A percentile compares a stretch with the other conserved stretches of the same genome.
These are phyloP conservation scores for Mastomys coucha DNA, from an alignment of 2,113 vertebrate genomes.

Conservation along the genomic window DNA sequence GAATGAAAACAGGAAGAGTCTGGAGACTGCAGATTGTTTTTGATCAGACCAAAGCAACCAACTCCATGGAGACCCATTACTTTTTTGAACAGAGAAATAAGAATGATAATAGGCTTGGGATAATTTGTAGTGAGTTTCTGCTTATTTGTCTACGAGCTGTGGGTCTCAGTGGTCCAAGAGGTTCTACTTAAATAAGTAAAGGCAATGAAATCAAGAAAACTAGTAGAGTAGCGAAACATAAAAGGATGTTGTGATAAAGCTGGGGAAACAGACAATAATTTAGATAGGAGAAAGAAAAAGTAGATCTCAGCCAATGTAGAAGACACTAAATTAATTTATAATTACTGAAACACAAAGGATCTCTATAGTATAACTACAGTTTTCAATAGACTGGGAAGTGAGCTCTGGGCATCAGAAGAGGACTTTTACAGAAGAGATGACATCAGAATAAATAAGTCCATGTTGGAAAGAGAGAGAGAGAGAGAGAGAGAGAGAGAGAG, in stretches of 20 bases:
- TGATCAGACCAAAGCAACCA: not conserved
- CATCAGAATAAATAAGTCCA: no score
- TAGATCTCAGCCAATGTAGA: no score
- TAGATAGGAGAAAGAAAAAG: no score
- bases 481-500: no score
- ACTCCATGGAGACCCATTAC: not conserved
- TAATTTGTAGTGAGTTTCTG: not conserved
- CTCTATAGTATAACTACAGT: no score
- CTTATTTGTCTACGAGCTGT: not conserved
- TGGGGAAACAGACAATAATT: slow-evolving; percentile 7
- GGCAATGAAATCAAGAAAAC: slow-evolving; percentile 34
- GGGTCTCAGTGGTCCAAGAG: slow-evolving; percentile 27
- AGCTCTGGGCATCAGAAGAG: no score
- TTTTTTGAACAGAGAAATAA: slow-evolving; percentile 24
- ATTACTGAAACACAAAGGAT: no score
- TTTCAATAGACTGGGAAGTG: no score
- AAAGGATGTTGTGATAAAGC: slow-evolving; percentile 36
- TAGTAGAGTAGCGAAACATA: slow-evolving; percentile 33
- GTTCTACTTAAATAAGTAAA: slow-evolving; percentile 41
- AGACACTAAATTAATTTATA: no score
- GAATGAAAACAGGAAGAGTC: not conserved
- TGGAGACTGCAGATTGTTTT: not conserved
- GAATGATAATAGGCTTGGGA: not conserved
- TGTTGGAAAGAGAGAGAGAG: no score
- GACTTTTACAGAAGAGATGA: no score